phyloP scores from a whole-genome alignment of 30 jellyfish, hydroid and myxozoan species.

The Clytia hemisphaerica region DNA sequence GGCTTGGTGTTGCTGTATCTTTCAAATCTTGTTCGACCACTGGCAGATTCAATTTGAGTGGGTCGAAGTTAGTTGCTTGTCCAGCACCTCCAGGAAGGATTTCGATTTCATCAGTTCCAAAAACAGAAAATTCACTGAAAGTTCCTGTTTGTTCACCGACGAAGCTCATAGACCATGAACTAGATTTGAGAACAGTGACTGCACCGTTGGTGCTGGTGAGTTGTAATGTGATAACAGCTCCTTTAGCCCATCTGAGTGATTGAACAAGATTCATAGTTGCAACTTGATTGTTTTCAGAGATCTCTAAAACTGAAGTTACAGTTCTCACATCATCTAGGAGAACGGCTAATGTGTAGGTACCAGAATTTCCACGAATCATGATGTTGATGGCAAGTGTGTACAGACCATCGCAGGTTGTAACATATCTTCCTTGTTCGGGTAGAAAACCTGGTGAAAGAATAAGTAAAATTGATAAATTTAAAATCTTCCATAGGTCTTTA shows the following conservation, averaged over 20 bases:
- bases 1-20: slow-evolving; percentile 20
- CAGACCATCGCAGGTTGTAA: slow-evolving; percentile 72
- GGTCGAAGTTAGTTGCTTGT: neutral
- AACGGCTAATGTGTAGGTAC: slow-evolving; percentile 59
- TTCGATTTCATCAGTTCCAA: slow-evolving; percentile 6
- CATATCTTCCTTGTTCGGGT: slow-evolving; percentile 42
- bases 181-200: slow-evolving; percentile 27
- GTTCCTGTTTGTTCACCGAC: slow-evolving; percentile 54
- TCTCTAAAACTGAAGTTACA: slow-evolving; percentile 31
- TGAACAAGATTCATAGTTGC: slow-evolving; percentile 59
- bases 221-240: slow-evolving; percentile 37
- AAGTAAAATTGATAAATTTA: no score
- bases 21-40: neutral
- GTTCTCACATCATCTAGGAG: slow-evolving; percentile 25
- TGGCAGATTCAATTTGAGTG: neutral
- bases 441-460: slow-evolving; percentile 38
- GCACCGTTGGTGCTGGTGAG: slow-evolving; percentile 34
- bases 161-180: slow-evolving; percentile 80
- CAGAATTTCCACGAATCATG: slow-evolving; percentile 66
- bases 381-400: slow-evolving; percentile 75
- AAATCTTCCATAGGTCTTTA: no score
- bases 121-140: slow-evolving; percentile 57
- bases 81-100: neutral
- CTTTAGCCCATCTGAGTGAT: slow-evolving; percentile 58
- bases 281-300: slow-evolving; percentile 9